Base-by-base conservation (phyloP, 2,113 vertebrate species). In the Boleophthalmus pectinirostris region DNA sequence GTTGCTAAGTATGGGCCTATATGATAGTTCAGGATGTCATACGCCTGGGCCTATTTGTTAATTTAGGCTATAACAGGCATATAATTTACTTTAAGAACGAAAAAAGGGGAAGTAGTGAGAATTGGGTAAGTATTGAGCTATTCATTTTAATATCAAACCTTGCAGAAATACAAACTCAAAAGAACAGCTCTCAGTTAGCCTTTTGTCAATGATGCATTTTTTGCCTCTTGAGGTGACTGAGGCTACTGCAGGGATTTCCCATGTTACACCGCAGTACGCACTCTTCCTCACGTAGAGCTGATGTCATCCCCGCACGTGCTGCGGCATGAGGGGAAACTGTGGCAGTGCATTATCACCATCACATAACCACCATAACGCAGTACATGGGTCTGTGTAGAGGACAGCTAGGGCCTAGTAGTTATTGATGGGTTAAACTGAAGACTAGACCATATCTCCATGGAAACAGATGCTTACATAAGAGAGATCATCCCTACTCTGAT, bases 231-330 rank as follows among this genome's bases (percentile, higher is more conserved):
- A 45, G 56, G 56, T 25, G 5, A 11, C 56, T 58, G 23, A 13
- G 12, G 46, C 67, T 66, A 70, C 72, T 72, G 76, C 61, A 78
- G 78, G 87, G 70, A 88, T 85, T 88, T 82, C 83, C 90, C 84
- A 68, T 70, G 46, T 75, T 74, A 8, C 77, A 23, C 54, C 18
- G 18, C 24, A 29, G 72, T 51, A 83, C 84, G 64, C 80, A 43
- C 74, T 67, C 54, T 82, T n/a, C 70, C 49, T 82, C 88, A 91
- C 88, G 87, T 91, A 90, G 73, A 51, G 81, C 65, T 8, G 20
- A 8, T 54, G 38, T 66, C 58, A 56, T 43, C 57, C 20, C 57
- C 9, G 65, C 83, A 77, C 78, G 47, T 77, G 67, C 29, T 54
- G 57, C 51, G 43, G 58, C 46, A 67, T 29, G 53, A 18, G 35